Conservation (phyloP, 2,888 invertebrate species). For the Mesochorus sp. region DNA sequence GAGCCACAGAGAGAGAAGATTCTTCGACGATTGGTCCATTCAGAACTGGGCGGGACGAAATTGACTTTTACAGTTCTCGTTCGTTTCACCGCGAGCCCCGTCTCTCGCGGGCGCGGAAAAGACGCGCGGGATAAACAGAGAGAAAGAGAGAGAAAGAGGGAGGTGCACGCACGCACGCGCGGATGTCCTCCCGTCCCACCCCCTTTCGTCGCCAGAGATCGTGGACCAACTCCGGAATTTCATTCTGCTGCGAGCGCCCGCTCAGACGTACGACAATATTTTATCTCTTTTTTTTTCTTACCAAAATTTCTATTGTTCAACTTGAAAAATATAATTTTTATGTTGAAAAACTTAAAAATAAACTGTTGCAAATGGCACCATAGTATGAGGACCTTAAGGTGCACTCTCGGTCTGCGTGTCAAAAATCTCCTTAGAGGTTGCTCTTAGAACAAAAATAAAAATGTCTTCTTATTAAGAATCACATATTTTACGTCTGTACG, state of each 20-base stretch:
- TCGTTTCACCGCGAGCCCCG: constrained; percentile 9
- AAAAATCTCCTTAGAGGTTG: no score
- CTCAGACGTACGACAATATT: constrained; percentile 11
- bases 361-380: no score
- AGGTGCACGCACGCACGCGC: constrained; percentile 50
- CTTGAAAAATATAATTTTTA: no score
- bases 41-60: constrained; percentile 74
- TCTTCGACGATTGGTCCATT: constrained; percentile 70
- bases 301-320: no score
- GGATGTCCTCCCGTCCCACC: constrained; percentile 1
- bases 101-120: constrained; percentile 13
- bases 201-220: constrained; percentile 8
- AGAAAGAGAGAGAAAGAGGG: constrained; percentile 14
- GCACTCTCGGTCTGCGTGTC: no score
- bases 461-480: no score
- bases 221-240: constrained; percentile 38
- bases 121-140: constrained; percentile 3
- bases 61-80: constrained; percentile 71
- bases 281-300: no score
- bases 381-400: no score
- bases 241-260: constrained; percentile 30
- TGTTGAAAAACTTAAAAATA: no score
- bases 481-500: no score
- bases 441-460: no score
- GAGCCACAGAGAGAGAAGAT: constrained; percentile 62